Conservation (phyloP, 1,140 invertebrate genomes). For the Sipha flava region DNA sequence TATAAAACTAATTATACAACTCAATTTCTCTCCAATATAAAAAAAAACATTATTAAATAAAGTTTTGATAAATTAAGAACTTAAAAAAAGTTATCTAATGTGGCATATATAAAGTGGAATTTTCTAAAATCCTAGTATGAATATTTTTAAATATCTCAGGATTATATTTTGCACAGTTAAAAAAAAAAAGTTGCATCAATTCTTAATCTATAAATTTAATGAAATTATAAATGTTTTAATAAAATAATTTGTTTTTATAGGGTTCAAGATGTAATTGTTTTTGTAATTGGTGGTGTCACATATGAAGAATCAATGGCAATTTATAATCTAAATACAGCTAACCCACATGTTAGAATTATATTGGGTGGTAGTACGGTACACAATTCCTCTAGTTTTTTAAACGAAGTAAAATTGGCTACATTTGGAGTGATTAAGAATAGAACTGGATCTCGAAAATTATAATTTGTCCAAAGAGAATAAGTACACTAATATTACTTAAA, state of each 20-base stretch:
- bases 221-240: no score
- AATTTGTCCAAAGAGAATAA: neutral
- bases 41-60: no score
- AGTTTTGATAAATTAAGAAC: no score
- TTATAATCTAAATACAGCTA: slow-evolving; percentile 65
- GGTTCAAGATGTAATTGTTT: slow-evolving; percentile 89
- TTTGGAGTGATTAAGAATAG: slow-evolving; percentile 1
- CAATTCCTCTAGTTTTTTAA: slow-evolving; percentile 72
- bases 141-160: no score
- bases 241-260: slow-evolving; percentile 43
- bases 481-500: neutral
- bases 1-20: no score
- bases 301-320: slow-evolving; percentile 90
- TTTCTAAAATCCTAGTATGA: no score
- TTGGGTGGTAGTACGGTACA: slow-evolving; percentile 86
- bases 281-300: slow-evolving; percentile 92
- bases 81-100: no score
- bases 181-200: no score
- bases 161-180: no score
- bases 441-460: slow-evolving; percentile 4
- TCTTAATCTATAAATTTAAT: no score
- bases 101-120: no score
- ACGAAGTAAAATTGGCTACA: slow-evolving; percentile 51
- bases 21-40: no score
- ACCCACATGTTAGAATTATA: slow-evolving; percentile 67